These are phyloP conservation scores for Brachynemurus nebulosus DNA, from an alignment of 2,888 invertebrate species.

Conservation along the genomic window DNA sequence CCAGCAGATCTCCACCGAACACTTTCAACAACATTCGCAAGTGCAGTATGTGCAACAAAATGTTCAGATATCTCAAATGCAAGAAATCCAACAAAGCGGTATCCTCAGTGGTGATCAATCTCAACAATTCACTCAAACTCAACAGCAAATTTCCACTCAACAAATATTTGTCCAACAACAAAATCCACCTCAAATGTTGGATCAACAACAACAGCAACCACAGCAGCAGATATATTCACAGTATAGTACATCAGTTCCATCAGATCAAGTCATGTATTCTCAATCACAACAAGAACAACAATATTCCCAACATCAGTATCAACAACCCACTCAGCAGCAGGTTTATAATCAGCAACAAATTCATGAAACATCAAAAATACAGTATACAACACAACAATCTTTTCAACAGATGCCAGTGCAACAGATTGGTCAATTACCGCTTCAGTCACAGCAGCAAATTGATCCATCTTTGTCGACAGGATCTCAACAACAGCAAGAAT, in stretches of 20 bases:
- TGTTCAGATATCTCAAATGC: conserved; percentile 4
- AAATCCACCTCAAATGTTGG: not conserved
- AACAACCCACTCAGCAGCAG: conserved; percentile 19
- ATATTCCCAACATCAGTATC: conserved; percentile 19
- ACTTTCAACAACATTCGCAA: not conserved
- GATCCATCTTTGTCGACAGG: too few relatives aligned
- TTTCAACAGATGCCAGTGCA: conserved; percentile 20
- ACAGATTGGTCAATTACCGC: too few relatives aligned
- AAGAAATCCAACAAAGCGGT: conserved; percentile 7
- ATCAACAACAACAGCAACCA: conserved; percentile 18
- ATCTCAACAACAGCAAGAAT: conserved; percentile 19
- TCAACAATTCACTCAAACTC: conserved; percentile 9
- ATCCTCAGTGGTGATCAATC: conserved; percentile 9
- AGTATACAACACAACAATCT: conserved; percentile 15
- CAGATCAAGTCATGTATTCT: conserved; percentile 17
- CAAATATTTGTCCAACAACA: conserved; percentile 12
- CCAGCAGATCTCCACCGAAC: conserved; percentile 24
- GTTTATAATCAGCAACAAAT: conserved; percentile 17
- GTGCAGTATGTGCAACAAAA: conserved; percentile 6
- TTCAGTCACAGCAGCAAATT: too few relatives aligned
- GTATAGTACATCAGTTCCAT: not conserved
- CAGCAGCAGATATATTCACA: too few relatives aligned
- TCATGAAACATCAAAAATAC: conserved; percentile 11
- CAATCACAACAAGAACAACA: conserved; percentile 19
- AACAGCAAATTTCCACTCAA: conserved; percentile 12